A percentile compares a stretch with the other conserved stretches of the same genome.
Conservation (phyloP, 2,888 invertebrate species). For the Trichopria drosophilae region DNA sequence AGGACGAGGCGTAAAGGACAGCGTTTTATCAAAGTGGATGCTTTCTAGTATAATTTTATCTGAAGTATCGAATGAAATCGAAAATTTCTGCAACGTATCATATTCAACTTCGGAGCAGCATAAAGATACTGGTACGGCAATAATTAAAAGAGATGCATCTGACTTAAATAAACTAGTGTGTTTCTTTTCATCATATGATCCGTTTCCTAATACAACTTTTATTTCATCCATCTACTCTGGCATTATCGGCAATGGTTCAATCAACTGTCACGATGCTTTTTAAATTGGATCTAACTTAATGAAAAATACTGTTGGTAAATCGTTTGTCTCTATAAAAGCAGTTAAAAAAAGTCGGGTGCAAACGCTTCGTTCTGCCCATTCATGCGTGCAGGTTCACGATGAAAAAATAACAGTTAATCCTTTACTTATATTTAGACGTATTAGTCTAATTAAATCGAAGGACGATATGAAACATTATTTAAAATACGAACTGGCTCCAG, state of each 20-base stretch:
- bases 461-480: constrained; percentile 42
- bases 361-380: too few relatives aligned
- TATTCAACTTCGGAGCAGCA: constrained; percentile 38
- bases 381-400: too few relatives aligned
- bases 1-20: constrained; percentile 4
- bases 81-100: constrained; percentile 31
- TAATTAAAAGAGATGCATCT: constrained; percentile 34
- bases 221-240: constrained; percentile 32
- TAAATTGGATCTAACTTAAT: constrained; percentile 2
- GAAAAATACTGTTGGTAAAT: not conserved
- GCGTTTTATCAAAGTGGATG: constrained; percentile 9
- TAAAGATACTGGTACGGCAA: constrained; percentile 33
- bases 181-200: constrained; percentile 37
- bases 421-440: too few relatives aligned
- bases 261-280: constrained; percentile 8
- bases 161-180: constrained; percentile 33
- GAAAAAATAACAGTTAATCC: too few relatives aligned
- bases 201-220: constrained; percentile 34
- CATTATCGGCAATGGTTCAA: constrained; percentile 26
- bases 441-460: constrained; percentile 41
- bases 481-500: constrained; percentile 43
- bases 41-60: not conserved
- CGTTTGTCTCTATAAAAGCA: not conserved
- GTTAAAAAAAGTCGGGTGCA: not conserved
- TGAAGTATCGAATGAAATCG: constrained; percentile 12